Evolutionary conservation across 2,797 vertebrate genomes (phyloP).

Genomic region (Lacerta agilis): DNA sequence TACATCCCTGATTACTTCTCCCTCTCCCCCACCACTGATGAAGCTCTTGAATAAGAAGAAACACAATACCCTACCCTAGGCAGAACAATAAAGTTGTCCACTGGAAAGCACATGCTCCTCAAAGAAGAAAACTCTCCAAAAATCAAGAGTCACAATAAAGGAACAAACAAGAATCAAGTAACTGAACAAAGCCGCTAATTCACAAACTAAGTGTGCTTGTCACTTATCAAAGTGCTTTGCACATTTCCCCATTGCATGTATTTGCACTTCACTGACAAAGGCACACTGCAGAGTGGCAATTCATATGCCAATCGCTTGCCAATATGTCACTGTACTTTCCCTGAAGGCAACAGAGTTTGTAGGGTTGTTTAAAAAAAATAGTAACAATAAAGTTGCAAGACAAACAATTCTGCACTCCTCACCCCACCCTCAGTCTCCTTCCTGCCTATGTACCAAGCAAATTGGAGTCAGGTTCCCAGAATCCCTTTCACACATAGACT

Average conservation of each 20-base stretch:
- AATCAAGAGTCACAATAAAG: slow-evolving; percentile 70
- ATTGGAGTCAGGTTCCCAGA: not conserved
- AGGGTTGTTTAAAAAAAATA: too few species aligned
- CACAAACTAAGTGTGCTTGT: slow-evolving; percentile 58
- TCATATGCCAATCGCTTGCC: not conserved
- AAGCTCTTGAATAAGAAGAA: slow-evolving; percentile 73
- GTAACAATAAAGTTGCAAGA: too few species aligned
- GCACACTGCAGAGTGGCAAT: not conserved
- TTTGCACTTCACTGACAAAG: slow-evolving; percentile 26
- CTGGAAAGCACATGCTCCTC: slow-evolving; percentile 63
- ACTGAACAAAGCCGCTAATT: slow-evolving; percentile 64
- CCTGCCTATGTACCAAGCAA: not conserved
- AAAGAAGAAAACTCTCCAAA: slow-evolving; percentile 66
- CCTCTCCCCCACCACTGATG: slow-evolving; percentile 64
- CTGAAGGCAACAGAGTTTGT: not conserved
- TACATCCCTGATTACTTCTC: slow-evolving; percentile 55
- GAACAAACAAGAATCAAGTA: slow-evolving; percentile 76
- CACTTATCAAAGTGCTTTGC: slow-evolving; percentile 57
- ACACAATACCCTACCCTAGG: slow-evolving; percentile 73
- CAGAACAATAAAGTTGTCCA: slow-evolving; percentile 66
- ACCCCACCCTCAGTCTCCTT: not conserved
- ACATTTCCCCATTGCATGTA: slow-evolving; percentile 38
- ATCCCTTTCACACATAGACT: not conserved
- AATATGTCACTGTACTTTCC: slow-evolving; percentile 36
- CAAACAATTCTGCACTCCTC: not conserved